Evolutionary conservation across 2,888 invertebrate species (phyloP).

Genomic region (Eulithis testata): DNA sequence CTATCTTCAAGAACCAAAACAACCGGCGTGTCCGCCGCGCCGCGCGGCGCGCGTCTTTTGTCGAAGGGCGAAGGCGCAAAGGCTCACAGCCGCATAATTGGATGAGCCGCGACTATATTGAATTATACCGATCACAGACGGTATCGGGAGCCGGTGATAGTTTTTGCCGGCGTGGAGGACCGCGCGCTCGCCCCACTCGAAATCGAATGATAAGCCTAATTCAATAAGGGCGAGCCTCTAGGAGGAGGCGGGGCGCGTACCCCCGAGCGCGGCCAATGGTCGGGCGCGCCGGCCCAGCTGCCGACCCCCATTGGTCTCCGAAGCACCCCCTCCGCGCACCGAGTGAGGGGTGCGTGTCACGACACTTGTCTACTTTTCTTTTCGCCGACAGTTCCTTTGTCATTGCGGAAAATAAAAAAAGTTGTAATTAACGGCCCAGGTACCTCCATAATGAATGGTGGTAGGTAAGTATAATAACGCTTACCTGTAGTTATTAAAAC

Average conservation of each 20-base stretch:
- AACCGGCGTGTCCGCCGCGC: slow-evolving; percentile 56
- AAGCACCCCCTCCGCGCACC: slow-evolving; percentile 58
- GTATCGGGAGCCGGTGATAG: slow-evolving; percentile 76
- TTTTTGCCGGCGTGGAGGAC: slow-evolving; percentile 75
- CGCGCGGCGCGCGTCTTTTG: slow-evolving; percentile 70
- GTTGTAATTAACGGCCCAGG: slow-evolving; percentile 84
- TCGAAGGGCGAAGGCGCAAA: slow-evolving; percentile 55
- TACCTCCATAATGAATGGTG: slow-evolving; percentile 79
- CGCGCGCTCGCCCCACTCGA: slow-evolving; percentile 82
- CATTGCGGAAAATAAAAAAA: slow-evolving; percentile 84
- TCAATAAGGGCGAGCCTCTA: slow-evolving; percentile 88
- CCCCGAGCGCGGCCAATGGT: slow-evolving; percentile 73
- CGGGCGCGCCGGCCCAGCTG: slow-evolving; percentile 57
- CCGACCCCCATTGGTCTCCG: slow-evolving; percentile 62
- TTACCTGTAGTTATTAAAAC: slow-evolving; percentile 39
- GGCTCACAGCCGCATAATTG: slow-evolving; percentile 80
- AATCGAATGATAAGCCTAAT: slow-evolving; percentile 91
- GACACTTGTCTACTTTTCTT: slow-evolving; percentile 85
- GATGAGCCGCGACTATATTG: slow-evolving; percentile 78
- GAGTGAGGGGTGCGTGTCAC: slow-evolving; percentile 78
- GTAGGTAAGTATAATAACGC: slow-evolving; percentile 65
- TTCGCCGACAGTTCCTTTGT: slow-evolving; percentile 85
- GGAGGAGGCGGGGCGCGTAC: slow-evolving; percentile 79
- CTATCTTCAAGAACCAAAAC: slow-evolving; percentile 40
- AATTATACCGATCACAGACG: slow-evolving; percentile 83